phyloP scores from a whole-genome alignment of 2,113 vertebrate genomes.

The Alethe castanea region DNA sequence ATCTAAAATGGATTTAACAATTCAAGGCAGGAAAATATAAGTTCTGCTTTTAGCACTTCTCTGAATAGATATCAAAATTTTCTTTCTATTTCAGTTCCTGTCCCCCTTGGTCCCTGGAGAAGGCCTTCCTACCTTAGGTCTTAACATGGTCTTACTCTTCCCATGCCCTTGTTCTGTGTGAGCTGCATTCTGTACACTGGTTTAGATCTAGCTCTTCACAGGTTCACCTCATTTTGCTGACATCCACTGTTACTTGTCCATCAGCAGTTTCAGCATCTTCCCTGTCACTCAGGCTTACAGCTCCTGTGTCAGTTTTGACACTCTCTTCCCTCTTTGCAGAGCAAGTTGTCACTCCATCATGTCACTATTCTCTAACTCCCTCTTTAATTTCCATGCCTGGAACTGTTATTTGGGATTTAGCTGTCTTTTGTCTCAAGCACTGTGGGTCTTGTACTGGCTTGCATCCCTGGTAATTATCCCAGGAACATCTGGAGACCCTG shows the following conservation, averaged over 20 bases:
- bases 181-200: neutral
- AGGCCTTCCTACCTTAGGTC: neutral
- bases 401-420: neutral
- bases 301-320: neutral
- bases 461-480: neutral
- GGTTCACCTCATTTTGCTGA: neutral
- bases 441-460: neutral
- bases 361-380: neutral
- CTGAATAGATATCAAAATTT: neutral
- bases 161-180: neutral
- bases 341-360: neutral
- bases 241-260: neutral
- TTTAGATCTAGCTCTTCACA: neutral
- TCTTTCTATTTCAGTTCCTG: neutral
- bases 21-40: neutral
- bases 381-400: neutral
- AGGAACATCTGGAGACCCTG: neutral
- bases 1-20: neutral
- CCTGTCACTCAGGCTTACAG: constrained; percentile 21
- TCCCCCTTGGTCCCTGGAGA: neutral
- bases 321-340: neutral
- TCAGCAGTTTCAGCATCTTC: neutral
- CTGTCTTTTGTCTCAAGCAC: neutral
- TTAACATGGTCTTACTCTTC: neutral
- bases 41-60: neutral